Base-by-base conservation (phyloP, 1,140 invertebrate genomes). In the Adelges cooleyi region DNA sequence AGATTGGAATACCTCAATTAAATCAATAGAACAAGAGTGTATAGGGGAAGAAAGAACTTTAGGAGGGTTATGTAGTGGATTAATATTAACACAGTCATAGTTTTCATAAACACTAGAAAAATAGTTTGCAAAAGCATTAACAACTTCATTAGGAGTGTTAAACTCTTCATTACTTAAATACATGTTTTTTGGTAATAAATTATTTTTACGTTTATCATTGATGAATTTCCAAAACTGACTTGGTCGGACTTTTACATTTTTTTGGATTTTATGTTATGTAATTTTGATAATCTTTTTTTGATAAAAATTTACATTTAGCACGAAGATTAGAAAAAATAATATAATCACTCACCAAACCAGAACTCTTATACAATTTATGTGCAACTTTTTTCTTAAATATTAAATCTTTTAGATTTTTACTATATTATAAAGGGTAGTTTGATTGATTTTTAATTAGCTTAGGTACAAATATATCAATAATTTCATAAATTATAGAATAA, bases 371-470 rank as follows among this genome's bases (percentile, higher is more conserved):
- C 33, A 52, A 52, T 18, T 29, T 52, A 52, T 52, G 50, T 17
- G 50, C 50, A 52, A 52, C 33, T 52, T 52, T 52, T 29, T 52
- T 52, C n/a, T 52, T 52, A 49, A 25, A 49, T 23, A 49, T 49
- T 13, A 4, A 25, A 11, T 49, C 46, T 49, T 49, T 49, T 49
- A 49, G 13, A 25, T 49, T 49, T 49, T 8, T 25, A 49, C 46
- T 49, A 49, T 25, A 49, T 22, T 22, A 49, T 11, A 25, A 25
- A 25, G 46, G 22, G 10, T 49, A 49, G 15, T 23, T 8, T 23
- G 15, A 54, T 2, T 40, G 33, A 6, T 2, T 8, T 53, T 36
- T 53, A 38, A 53, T 53, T 38, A 53, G 33, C 36, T 53, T 53
- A 22, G 51, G 51, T 1, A 53, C 9, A 53, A 53, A 53, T 20